Evolutionary conservation across 2,797 vertebrate species (phyloP).

Genomic region (Chelidonichthys spinosus): DNA sequence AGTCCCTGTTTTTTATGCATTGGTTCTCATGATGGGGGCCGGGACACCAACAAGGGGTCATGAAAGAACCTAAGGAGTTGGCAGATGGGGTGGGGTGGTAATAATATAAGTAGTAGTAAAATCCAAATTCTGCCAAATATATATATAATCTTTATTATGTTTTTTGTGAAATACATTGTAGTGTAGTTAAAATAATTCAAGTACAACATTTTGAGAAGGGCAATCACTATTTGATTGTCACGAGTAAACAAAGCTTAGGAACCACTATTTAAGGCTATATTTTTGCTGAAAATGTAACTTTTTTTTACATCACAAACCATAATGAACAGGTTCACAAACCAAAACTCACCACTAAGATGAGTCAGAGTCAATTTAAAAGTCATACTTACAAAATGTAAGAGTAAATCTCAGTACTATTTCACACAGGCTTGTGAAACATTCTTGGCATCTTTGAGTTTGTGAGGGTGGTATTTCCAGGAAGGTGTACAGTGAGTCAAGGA

Average conservation of each 20-base stretch:
- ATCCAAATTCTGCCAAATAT: neutral
- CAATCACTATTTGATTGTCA: neutral
- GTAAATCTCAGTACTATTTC: constrained; percentile 30
- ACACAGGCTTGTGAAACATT: constrained; percentile 40
- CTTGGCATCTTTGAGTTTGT: constrained; percentile 42
- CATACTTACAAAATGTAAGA: neutral
- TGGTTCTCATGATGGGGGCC: neutral
- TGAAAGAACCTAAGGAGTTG: neutral
- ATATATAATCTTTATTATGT: neutral
- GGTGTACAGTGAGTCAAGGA: constrained; percentile 62
- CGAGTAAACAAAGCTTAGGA: neutral
- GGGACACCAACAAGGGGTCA: neutral
- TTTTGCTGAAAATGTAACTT: neutral
- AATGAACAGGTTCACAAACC: neutral
- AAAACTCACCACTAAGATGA: neutral
- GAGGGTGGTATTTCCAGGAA: constrained; percentile 74
- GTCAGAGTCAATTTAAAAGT: neutral
- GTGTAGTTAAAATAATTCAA: neutral
- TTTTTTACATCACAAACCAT: neutral
- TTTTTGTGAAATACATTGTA: neutral
- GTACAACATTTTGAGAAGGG: neutral
- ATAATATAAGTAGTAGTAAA: neutral
- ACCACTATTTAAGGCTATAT: neutral
- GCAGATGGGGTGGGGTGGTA: neutral
- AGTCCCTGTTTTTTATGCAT: neutral